Base-by-base conservation (phyloP, 2,797 vertebrate genomes). In the Karalla daura region DNA sequence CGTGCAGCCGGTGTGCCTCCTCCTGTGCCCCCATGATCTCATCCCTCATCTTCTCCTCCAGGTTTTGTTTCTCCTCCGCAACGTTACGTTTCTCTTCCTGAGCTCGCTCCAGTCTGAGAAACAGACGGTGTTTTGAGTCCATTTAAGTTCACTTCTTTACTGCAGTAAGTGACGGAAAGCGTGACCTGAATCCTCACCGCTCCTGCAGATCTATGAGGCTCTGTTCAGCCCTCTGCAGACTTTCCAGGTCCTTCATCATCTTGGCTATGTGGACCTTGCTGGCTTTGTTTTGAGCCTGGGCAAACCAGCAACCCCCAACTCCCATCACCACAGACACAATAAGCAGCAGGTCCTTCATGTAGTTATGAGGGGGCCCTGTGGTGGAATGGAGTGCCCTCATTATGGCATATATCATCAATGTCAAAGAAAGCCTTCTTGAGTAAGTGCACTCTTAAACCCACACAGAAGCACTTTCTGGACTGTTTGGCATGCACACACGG, bases 171-270 rank as follows among this genome's bases (percentile, higher is more conserved):
- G 17, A 50, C 27, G 21, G 18, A 53, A 11, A 18, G 6, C 50
- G 11, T 25, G 11, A 3, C 27, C 3, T 7, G 7, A 5, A 63
- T 54, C 88, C 91, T 91, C 86, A 99, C 98, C 96, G 98, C 86
- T 96, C 97, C 76, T 99, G 98, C 63, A 99, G 89, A 61, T 99
- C 97, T 73, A 86, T 89, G 35, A 99, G 95, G 83, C 96, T 98
- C 82, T 96, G 94, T 51, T 99, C 97, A 69, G 97, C 98, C 36
- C 91, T 95, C 77, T 99, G 98, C 7, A 99, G 94, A 75, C 98
- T 97, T 83, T 99, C 98, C 81, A 99, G 91, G 73, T 99, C 98
- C 91, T 97, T 99, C 91, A 99, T 99, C 98, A 99, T 99, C 92
- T 95, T 98, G 81, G 94, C 75, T 61, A 99, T 93, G 80, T 99